Base-by-base conservation (phyloP, 2,888 invertebrate species). In the Epiblema foenella region DNA sequence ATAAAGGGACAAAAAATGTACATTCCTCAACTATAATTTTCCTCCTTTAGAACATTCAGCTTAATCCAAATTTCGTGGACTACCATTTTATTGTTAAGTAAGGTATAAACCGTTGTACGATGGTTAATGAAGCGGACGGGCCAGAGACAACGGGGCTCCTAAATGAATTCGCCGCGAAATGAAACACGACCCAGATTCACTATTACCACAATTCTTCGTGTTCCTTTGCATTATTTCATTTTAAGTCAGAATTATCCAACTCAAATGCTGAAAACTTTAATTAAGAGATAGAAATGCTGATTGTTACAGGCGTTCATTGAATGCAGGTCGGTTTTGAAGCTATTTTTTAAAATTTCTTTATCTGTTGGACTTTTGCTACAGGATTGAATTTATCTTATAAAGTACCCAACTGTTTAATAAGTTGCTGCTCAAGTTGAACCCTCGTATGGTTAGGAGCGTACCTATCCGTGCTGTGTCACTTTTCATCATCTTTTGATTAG, bases 121-220 rank as follows among this genome's bases (percentile, higher is more conserved):
- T 33, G 77, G 76, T 77, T 81, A 79, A 82, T 79, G 79, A 78
- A 79, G 77, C 83, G 85, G 84, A 84, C 82, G 84, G 80, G 79
- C 79, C 73, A 72, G 76, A 68, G 73, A 77, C 77, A 70, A 60
- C 70, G 72, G 69, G 72, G 73, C 79, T 77, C 79, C 81, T 81
- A 83, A 88, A 85, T 86, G 83, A 81, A 89, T 87, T 84, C 80
- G 80, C 79, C 77, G 76, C 81, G 83, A 82, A 81, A 80, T 80
- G 81, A 84, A 84, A 81, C 81, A 76, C 83, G 87, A 85, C 88
- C 89, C 76, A 87, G 81, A 85, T 88, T 79, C 78, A 75, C 78
- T 79, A 78, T 77, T 79, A 81, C 63, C 52, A 52, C 65, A 65
- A 74, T 72, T 66, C 68, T 57, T 64, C 42, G 68, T 54, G 72